Conservation (phyloP, 1,140 invertebrate species). For the Tetragnatha versicolor region DNA sequence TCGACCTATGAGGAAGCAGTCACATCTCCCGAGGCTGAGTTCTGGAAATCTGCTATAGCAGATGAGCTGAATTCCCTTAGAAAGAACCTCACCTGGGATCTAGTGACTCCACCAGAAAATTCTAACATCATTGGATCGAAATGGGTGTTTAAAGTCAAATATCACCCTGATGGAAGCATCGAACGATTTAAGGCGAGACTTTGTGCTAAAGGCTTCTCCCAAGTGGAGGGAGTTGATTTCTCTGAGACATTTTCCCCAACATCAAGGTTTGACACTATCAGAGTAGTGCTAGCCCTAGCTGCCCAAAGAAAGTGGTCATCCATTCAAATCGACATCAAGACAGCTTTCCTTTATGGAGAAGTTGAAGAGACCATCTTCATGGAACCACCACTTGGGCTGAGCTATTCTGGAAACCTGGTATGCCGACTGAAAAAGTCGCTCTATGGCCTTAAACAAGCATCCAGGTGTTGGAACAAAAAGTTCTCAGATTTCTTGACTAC, state of each 20-base stretch:
- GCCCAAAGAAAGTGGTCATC: too few species aligned
- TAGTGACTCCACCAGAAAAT: background rate
- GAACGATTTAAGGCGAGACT: too few species aligned
- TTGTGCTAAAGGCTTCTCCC: too few species aligned
- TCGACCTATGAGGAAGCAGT: constrained; percentile 39
- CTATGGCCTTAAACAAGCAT: constrained; percentile 65
- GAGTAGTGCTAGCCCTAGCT: too few species aligned
- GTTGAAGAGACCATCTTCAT: constrained; percentile 62
- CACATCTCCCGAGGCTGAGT: background rate
- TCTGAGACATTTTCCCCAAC: too few species aligned
- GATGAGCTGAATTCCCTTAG: constrained; percentile 31
- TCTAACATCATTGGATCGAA: constrained; percentile 13
- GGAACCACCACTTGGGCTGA: constrained; percentile 62
- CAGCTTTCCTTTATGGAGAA: too few species aligned
- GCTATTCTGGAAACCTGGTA: constrained; percentile 56
- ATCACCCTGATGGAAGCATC: constrained; percentile 20
- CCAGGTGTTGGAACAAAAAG: constrained; percentile 63
- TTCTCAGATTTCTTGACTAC: constrained; percentile 34
- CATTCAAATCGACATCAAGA: too few species aligned
- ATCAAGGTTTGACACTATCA: too few species aligned
- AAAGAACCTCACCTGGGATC: background rate
- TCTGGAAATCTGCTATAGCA: constrained; percentile 42
- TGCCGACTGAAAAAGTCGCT: too few species aligned
- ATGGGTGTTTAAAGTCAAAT: constrained; percentile 48
- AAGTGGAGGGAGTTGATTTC: too few species aligned